Conservation (phyloP, 2,797 vertebrate genomes). For the Petrocephalus schoutedeni region DNA sequence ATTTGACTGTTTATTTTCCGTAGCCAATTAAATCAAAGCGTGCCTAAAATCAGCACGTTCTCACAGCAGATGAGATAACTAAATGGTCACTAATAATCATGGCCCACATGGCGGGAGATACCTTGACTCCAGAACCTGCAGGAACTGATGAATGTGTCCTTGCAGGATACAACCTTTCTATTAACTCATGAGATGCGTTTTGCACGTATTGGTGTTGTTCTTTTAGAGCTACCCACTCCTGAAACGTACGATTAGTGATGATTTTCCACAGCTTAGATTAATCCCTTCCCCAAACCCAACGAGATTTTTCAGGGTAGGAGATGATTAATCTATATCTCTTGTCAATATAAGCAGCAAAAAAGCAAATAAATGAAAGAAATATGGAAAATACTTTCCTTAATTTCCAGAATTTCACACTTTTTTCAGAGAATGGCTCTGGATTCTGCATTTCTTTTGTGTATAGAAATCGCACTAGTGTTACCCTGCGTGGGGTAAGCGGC, state of each 20-base stretch:
- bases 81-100: neutral
- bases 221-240: neutral
- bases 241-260: neutral
- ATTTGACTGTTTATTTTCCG: neutral
- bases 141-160: neutral
- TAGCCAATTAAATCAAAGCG: neutral
- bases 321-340: neutral
- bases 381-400: neutral
- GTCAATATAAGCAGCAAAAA: neutral
- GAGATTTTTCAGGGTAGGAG: neutral
- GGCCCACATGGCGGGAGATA: neutral
- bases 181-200: neutral
- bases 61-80: neutral
- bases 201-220: neutral
- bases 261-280: neutral
- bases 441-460: neutral
- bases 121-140: neutral
- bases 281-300: neutral
- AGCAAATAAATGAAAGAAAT: neutral
- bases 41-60: neutral
- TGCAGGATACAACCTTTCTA: neutral
- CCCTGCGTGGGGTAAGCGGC: neutral
- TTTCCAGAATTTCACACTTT: neutral
- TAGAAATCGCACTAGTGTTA: neutral
- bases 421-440: neutral